phyloP scores from a whole-genome alignment of 2,113 vertebrate genomes.

The Sinocyclocheilus anshuiensis region DNA sequence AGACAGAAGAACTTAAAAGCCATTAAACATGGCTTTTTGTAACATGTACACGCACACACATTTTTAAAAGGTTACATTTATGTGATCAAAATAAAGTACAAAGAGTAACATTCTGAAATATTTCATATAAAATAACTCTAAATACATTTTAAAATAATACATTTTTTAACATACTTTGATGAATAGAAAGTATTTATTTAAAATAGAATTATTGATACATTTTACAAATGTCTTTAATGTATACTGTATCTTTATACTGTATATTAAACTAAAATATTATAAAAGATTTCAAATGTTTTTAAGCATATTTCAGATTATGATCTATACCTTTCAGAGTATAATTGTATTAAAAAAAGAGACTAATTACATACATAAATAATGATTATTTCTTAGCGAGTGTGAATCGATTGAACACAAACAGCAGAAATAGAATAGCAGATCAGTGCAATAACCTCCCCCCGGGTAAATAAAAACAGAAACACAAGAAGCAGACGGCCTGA shows the following conservation, averaged over 20 bases:
- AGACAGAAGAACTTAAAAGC: no score
- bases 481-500: slow-evolving; percentile 21
- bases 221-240: not conserved
- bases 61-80: no score
- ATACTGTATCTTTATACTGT: not conserved
- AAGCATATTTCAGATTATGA: not conserved
- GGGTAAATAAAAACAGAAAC: slow-evolving; percentile 40
- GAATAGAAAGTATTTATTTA: no score
- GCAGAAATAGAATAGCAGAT: slow-evolving; percentile 40
- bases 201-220: not conserved
- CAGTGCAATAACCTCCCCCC: slow-evolving; percentile 56
- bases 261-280: not conserved
- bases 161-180: not conserved
- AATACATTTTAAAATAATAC: no score
- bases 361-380: slow-evolving; percentile 44
- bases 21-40: no score
- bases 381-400: slow-evolving; percentile 39
- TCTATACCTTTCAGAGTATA: slow-evolving; percentile 1
- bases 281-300: not conserved
- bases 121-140: not conserved
- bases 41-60: no score
- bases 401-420: slow-evolving; percentile 47
- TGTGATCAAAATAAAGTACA: no score
- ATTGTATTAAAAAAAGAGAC: slow-evolving; percentile 41
- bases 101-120: no score